phyloP scores from a whole-genome alignment of 2,888 invertebrate genomes.

The Agriopis marginaria region DNA sequence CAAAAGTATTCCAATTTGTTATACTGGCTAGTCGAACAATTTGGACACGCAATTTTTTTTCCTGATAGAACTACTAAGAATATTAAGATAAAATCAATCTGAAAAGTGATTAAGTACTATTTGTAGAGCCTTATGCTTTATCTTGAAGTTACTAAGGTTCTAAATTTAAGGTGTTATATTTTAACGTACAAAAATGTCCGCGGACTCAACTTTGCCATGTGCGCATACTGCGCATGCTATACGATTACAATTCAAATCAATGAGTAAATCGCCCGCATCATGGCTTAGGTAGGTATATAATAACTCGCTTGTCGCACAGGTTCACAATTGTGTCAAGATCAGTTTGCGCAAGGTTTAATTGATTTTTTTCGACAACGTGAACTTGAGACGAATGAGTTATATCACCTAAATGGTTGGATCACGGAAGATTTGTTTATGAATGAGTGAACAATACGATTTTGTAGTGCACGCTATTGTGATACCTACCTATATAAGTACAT shows the following conservation, averaged over 20 bases:
- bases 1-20: too few species aligned
- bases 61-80: too few species aligned
- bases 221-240: not conserved
- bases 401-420: constrained; percentile 14
- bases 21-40: too few species aligned
- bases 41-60: too few species aligned
- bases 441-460: constrained; percentile 14
- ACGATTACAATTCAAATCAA: not conserved
- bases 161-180: not conserved
- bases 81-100: too few species aligned
- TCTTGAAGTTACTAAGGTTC: too few species aligned
- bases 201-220: not conserved
- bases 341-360: constrained; percentile 66
- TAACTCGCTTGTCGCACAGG: constrained; percentile 67
- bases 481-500: not conserved
- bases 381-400: constrained; percentile 24
- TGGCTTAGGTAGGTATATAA: constrained; percentile 50
- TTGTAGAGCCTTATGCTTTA: too few species aligned
- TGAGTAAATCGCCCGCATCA: constrained; percentile 75
- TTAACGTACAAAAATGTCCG: not conserved
- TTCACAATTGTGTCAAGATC: constrained; percentile 79
- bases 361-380: constrained; percentile 41
- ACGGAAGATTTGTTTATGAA: constrained; percentile 29
- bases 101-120: too few species aligned
- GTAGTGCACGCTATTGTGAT: not conserved